Evolutionary conservation across 2,888 invertebrate genomes (phyloP), one percentile per base, ranked within the genome.

Genomic region (Clivina fossor): DNA sequence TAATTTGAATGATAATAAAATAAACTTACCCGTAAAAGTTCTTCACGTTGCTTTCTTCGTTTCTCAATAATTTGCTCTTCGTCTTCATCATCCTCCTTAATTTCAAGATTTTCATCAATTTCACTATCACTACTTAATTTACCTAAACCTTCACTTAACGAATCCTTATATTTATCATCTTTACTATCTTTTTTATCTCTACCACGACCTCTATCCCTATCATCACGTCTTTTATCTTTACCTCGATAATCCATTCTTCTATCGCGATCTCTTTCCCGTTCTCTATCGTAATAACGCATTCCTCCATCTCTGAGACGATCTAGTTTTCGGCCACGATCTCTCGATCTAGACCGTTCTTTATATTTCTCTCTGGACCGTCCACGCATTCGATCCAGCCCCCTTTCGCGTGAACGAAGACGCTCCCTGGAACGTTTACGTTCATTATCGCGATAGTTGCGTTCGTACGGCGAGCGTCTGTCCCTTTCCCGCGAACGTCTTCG

Each of bases 41-140:
- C 91, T 72, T 95, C 93, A 32, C 96, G 79, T 67, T 93, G 88
- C 68, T 90, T 88, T 58, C 96, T 80, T 62, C 93, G 79, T 68
- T 83, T 82, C 70, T 94, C 92, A 69, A 97, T 97, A 63, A 95
- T 91, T 64, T 86, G 86, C 70, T 96, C 93, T 68, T 96, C 96
- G 65, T 93, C 91, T 71, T 94, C 93, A 61, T 92, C 92, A 58
- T 93, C 91, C 58, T 88, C 84, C 38, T 85, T 81, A 13, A 90
- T 81, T 66, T 88, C 84, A 50, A 91, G 84, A 64, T 90, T 84
- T 55, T 88, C 79, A 67, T 87, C 83, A 2, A 83, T 77, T 59
- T 88, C 88, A 60, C 84, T 86, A 60, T 85, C 88, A 60, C 83
- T 84, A 2, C 84, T 84, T 3, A 85, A 83, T 58, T 82, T 80